These are phyloP conservation scores for Papilio gigon DNA, from an alignment of 2,888 invertebrate genomes.

Conservation along the genomic window DNA sequence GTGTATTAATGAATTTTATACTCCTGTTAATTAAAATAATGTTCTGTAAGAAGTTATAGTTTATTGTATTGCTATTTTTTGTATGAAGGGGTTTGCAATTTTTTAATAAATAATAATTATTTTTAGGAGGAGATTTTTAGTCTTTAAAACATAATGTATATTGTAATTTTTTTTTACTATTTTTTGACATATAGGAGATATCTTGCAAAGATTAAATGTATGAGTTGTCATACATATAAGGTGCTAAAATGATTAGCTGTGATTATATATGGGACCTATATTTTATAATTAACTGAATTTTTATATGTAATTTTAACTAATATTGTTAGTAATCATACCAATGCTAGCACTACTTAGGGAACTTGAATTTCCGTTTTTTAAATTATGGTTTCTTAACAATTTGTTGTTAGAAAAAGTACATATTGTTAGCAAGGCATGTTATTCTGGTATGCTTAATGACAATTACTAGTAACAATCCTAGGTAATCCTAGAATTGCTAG, in stretches of 20 bases:
- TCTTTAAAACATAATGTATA: neutral
- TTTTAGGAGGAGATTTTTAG: neutral
- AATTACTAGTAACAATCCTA: neutral
- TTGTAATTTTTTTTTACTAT: neutral
- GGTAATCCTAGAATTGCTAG: neutral
- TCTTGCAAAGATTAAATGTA: neutral
- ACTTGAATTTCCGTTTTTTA: no score
- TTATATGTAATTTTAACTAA: no score
- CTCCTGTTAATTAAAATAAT: neutral
- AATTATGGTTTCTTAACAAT: no score
- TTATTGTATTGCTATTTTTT: neutral
- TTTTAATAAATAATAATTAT: no score
- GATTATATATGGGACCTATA: neutral
- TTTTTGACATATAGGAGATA: neutral
- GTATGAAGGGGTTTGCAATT: no score
- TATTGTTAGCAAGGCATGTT: no score
- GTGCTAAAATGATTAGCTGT: constrained; percentile 5
- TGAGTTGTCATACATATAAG: neutral
- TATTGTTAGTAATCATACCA: no score
- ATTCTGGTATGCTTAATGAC: constrained; percentile 20
- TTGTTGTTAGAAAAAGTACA: no score
- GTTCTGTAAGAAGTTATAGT: neutral
- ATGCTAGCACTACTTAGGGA: no score
- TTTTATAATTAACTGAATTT: neutral
- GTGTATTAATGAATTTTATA: neutral